These are phyloP conservation scores for Andrena cerasifolii DNA, from an alignment of 1,140 invertebrate species.

Conservation along the genomic window DNA sequence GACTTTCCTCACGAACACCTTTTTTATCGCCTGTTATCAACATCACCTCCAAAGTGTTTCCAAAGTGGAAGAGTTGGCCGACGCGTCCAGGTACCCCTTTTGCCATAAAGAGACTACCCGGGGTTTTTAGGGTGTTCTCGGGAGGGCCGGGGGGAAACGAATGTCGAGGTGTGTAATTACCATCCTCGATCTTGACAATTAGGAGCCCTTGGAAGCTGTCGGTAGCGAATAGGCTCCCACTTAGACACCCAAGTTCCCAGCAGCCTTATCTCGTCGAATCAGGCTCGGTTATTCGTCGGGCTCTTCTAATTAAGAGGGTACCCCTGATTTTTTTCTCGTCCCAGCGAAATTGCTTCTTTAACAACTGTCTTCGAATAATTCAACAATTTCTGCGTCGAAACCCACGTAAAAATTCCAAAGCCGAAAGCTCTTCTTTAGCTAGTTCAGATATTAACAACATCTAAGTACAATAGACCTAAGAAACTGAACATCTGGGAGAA, in stretches of 20 bases:
- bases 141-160: conserved; percentile 36
- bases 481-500: too few species aligned
- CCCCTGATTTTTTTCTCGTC: conserved; percentile 40
- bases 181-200: conserved; percentile 79
- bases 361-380: conserved; percentile 21
- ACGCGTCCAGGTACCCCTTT: conserved; percentile 22
- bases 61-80: background rate
- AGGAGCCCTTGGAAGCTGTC: conserved; percentile 70
- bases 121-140: conserved; percentile 36
- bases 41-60: conserved; percentile 8
- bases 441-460: too few species aligned
- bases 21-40: conserved; percentile 49
- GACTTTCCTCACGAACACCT: background rate
- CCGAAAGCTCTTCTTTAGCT: too few species aligned
- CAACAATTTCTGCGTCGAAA: conserved; percentile 17
- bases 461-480: too few species aligned
- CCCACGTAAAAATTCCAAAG: too few species aligned
- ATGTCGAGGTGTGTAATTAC: conserved; percentile 70
- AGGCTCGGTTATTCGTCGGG: conserved; percentile 75
- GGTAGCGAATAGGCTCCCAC: conserved; percentile 76
- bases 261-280: conserved; percentile 77
- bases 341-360: conserved; percentile 20
- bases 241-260: conserved; percentile 70
- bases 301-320: conserved; percentile 77
- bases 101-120: conserved; percentile 41